A percentile compares a stretch with the other conserved stretches of the same genome.
phyloP scores from a whole-genome alignment of 2,113 vertebrate genomes.

The Penelope pileata region DNA sequence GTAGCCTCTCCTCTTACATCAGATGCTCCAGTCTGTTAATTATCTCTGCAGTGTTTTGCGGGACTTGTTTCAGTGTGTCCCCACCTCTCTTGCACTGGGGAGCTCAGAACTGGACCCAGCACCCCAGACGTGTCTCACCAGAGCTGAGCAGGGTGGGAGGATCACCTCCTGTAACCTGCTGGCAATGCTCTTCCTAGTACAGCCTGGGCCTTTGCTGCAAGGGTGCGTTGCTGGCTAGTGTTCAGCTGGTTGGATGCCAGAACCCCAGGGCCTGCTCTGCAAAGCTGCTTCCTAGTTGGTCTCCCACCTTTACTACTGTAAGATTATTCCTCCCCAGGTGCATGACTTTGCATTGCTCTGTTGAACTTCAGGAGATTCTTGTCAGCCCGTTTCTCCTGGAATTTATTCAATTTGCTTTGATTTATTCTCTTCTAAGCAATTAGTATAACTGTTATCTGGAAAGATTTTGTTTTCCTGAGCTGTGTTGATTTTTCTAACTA shows the following conservation, averaged over 20 bases:
- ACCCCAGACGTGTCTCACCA: not conserved
- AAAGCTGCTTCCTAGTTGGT: not conserved
- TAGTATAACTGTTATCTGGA: not conserved
- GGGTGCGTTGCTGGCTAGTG: not conserved
- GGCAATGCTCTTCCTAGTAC: not conserved
- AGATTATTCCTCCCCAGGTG: not conserved
- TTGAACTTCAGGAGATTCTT: not conserved
- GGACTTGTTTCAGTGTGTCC: not conserved
- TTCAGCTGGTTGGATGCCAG: not conserved
- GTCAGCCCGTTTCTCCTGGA: not conserved
- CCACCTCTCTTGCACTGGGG: fast-evolving
- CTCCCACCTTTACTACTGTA: not conserved
- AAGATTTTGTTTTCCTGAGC: slow-evolving; percentile 22
- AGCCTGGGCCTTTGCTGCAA: not conserved
- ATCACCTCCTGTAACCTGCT: not conserved
- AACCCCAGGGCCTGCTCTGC: not conserved
- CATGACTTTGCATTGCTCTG: not conserved
- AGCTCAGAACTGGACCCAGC: not conserved
- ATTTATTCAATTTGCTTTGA: slow-evolving; percentile 27
- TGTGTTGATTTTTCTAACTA: slow-evolving; percentile 21
- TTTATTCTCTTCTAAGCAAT: slow-evolving; percentile 19
- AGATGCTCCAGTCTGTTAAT: not conserved
- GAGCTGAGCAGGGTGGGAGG: not conserved
- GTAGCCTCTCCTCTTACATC: not conserved
- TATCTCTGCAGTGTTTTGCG: not conserved